A percentile compares a stretch with the other conserved stretches of the same genome.
phyloP scores from a whole-genome alignment of 2,797 vertebrate genomes.

The Perodicticus potto region DNA sequence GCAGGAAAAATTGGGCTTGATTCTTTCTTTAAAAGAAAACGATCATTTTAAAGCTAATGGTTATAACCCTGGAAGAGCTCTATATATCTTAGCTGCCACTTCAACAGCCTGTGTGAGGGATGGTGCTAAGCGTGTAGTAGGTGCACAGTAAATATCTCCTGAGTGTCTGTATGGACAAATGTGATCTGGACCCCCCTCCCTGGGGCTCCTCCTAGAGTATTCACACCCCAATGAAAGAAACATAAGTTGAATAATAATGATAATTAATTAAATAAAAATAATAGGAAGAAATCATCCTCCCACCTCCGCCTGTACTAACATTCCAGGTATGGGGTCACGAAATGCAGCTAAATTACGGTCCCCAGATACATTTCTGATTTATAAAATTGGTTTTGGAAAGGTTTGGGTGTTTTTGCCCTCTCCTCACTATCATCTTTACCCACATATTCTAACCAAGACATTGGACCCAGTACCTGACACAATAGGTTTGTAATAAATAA shows the following conservation, averaged over 20 bases:
- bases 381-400: constrained; percentile 22
- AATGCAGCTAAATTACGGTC: background rate
- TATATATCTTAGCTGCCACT: background rate
- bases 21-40: constrained; percentile 9
- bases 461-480: background rate
- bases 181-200: background rate
- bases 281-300: background rate
- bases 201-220: background rate
- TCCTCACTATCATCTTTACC: background rate
- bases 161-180: background rate
- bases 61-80: background rate
- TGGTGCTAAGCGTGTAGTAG: background rate
- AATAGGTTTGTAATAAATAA: background rate
- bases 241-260: too few relatives aligned
- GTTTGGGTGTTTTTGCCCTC: background rate
- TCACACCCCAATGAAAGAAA: background rate
- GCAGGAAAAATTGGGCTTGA: background rate
- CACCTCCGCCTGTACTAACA: background rate
- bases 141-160: background rate
- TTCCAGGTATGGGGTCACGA: background rate
- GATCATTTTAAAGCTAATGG: background rate
- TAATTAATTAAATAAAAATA: too few relatives aligned
- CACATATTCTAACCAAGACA: background rate
- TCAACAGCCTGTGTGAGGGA: background rate
- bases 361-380: constrained; percentile 3